Evolutionary conservation across 2,113 vertebrate genomes (phyloP).

Genomic region (Paradoxurus hermaphroditus): DNA sequence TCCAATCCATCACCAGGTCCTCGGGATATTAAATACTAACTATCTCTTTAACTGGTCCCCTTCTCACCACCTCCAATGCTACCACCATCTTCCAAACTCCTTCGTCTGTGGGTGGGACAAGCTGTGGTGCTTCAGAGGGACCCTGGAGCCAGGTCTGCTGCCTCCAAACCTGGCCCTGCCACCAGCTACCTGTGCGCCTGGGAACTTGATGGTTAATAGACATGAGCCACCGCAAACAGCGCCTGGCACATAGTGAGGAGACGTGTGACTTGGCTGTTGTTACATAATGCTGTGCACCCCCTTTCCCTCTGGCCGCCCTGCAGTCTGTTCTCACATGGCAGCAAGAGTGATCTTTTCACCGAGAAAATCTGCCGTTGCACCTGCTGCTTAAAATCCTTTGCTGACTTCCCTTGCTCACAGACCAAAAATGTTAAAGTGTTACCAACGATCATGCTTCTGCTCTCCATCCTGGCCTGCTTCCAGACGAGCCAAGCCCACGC

Average conservation of each 20-base stretch:
- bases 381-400: constrained; percentile 57
- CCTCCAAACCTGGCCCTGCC: background rate
- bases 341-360: constrained; percentile 48
- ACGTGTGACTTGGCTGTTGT: constrained; percentile 17
- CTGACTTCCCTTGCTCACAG: background rate
- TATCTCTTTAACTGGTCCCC: background rate
- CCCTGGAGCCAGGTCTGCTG: background rate
- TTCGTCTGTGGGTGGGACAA: background rate
- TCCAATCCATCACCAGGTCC: background rate
- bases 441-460: background rate
- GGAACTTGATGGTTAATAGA: background rate
- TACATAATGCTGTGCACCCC: constrained; percentile 44
- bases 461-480: background rate
- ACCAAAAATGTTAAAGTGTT: background rate
- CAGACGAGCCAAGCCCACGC: background rate
- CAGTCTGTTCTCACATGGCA: constrained; percentile 57
- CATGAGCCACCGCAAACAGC: background rate
- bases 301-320: constrained; percentile 48
- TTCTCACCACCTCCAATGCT: background rate
- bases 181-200: background rate
- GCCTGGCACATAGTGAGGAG: background rate
- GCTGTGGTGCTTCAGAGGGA: background rate
- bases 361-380: constrained; percentile 53
- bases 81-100: background rate
- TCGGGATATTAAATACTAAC: background rate